Conservation (phyloP, 2,888 invertebrate genomes). For the Ditula angustiorana region DNA sequence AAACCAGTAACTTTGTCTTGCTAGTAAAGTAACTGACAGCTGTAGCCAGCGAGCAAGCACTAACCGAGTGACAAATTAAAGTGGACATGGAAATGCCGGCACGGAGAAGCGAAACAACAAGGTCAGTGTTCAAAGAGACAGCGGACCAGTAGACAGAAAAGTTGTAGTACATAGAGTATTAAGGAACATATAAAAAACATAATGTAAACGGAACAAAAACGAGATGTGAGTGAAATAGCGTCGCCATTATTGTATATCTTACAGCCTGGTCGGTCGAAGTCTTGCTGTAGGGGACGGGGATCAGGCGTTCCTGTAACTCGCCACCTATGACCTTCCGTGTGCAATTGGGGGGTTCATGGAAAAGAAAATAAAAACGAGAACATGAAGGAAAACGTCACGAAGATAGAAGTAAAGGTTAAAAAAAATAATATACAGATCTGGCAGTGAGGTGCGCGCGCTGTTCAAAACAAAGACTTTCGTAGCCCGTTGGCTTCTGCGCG, state of each 20-base stretch:
- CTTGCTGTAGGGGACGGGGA: constrained; percentile 99
- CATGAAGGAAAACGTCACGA: constrained; percentile 78
- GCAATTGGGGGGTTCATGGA: constrained; percentile 92
- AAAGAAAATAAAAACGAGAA: constrained; percentile 87
- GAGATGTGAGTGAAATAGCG: constrained; percentile 74
- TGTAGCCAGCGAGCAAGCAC: not conserved
- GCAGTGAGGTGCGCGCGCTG: constrained; percentile 57
- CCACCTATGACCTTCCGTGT: constrained; percentile 99
- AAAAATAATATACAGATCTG: constrained; percentile 47
- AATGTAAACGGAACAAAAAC: constrained; percentile 63
- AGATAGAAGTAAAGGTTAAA: constrained; percentile 58
- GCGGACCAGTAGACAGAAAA: constrained; percentile 58
- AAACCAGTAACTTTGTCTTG: not conserved
- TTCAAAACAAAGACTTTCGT: no score
- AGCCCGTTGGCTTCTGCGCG: no score
- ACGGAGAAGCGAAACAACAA: constrained; percentile 56
- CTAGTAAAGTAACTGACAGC: not conserved
- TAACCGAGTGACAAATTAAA: not conserved
- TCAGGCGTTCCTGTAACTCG: constrained; percentile 99
- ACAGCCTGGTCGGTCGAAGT: constrained; percentile 99
- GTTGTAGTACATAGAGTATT: constrained; percentile 77
- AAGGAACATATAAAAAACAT: constrained; percentile 66
- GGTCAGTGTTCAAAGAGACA: constrained; percentile 67
- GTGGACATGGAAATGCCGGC: not conserved
- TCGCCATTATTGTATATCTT: constrained; percentile 87